These are phyloP conservation scores for Leucosticte australis DNA, from an alignment of 2,113 vertebrate genomes.

Conservation along the genomic window DNA sequence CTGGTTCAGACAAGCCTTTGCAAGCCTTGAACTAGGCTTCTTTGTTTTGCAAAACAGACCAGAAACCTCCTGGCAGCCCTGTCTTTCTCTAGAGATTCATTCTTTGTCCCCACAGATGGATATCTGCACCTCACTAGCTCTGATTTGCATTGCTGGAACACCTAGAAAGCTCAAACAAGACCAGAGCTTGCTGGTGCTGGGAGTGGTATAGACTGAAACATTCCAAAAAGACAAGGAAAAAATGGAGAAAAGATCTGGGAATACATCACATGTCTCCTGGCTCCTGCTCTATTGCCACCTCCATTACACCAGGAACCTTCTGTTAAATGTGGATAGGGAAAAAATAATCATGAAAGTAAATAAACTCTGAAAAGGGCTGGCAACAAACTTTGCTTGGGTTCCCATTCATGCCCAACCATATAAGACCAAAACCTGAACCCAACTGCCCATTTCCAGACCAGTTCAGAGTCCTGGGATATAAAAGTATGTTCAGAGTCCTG, in stretches of 20 bases:
- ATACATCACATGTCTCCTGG: background rate
- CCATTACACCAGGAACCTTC: background rate
- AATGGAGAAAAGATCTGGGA: background rate
- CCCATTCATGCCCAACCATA: background rate
- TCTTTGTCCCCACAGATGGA: background rate
- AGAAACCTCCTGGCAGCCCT: background rate
- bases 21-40: background rate
- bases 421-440: conserved; percentile 32
- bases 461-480: background rate
- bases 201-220: background rate
- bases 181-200: background rate
- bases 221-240: background rate
- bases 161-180: conserved; percentile 10
- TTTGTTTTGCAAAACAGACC: conserved; percentile 34
- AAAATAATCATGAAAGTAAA: background rate
- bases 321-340: background rate
- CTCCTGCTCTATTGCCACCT: rapidly evolving
- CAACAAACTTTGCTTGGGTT: background rate
- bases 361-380: background rate
- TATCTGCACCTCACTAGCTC: background rate
- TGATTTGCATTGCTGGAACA: conserved; percentile 29
- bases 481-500: background rate
- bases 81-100: background rate
- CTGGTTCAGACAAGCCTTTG: background rate
- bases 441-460: background rate